Base-by-base conservation (phyloP, 2,113 vertebrate genomes). In the Indicator maculatus region DNA sequence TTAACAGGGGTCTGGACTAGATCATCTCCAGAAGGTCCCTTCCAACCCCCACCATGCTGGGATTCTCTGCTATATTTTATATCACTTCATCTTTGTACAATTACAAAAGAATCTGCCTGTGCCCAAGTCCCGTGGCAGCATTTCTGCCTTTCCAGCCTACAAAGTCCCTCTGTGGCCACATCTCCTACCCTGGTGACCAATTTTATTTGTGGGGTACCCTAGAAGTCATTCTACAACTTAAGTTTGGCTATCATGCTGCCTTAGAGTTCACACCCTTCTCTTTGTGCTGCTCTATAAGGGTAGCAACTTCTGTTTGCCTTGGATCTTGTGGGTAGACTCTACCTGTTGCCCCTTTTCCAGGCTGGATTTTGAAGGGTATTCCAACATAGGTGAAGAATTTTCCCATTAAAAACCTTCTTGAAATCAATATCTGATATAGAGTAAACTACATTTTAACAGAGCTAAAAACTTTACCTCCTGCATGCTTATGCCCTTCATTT, bases 401-500 rank as follows among this genome's bases (percentile, higher is more conserved):
- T 47, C 89, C 17, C n/a, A 1, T 82, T 88, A 73, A 88, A 96
- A 94, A 58, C 64, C 31, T 79, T 44, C 80, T 61, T 78, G 73
- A 89, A 93, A 90, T 12, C 26, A 19, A 80, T 87, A 77, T 27
- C 31, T 20, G 15, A 61, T 50, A 71, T 45, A 71, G 71, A 9
- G 12, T 59, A 89, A 67, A 72, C 23, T 85, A 65, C 3, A 33
- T 82, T 90, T 91, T 77, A 73, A 59, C 91, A 90, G 27, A 69
- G 50, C 41, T 61, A 38, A 86, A 94, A 86, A 45, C 20, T 4
- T 65, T 74, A 56, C 60, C n/a, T 91, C 16, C n/a, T 90, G 38
- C 41, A 87, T 93, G 21, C 53, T 73, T 69, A 55, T 30, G 28
- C 44, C 85, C 89, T 94, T 88, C 9, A 41, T 91, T 94, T 92